Conservation (phyloP, 2,797 vertebrate genomes). For the Thunnus albacares region DNA sequence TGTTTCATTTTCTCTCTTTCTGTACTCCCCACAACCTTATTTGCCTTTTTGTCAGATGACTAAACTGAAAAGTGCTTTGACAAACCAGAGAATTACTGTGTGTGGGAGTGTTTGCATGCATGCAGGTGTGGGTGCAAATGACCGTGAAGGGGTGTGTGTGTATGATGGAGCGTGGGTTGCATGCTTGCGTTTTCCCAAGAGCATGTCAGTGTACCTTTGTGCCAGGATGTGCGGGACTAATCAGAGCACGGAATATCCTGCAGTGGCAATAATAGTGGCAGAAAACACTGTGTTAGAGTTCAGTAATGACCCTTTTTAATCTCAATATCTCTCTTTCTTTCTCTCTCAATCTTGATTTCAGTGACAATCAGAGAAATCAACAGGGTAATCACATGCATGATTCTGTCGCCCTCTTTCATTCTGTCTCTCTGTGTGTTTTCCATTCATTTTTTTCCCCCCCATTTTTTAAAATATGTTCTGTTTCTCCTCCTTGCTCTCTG, state of each 20-base stretch:
- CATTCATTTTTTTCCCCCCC: not conserved
- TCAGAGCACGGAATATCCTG: slow-evolving; percentile 45
- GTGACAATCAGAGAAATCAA: slow-evolving; percentile 46
- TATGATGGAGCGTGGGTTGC: slow-evolving; percentile 14
- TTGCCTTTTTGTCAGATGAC: slow-evolving; percentile 19
- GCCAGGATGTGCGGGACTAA: slow-evolving; percentile 42
- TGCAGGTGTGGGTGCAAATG: slow-evolving; percentile 49
- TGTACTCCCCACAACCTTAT: slow-evolving; percentile 14
- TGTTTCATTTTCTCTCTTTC: slow-evolving; percentile 6
- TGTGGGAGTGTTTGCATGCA: slow-evolving; percentile 13
- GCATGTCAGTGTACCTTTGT: slow-evolving; percentile 20
- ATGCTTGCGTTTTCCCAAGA: slow-evolving; percentile 21
- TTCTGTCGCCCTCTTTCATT: slow-evolving; percentile 32
- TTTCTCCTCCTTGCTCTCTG: slow-evolving; percentile 2
- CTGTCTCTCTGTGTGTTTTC: slow-evolving; percentile 29
- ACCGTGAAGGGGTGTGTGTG: slow-evolving; percentile 13
- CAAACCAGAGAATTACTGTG: not conserved
- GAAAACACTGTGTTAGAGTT: slow-evolving; percentile 7
- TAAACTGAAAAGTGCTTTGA: slow-evolving; percentile 12
- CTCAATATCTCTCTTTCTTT: slow-evolving; percentile 13
- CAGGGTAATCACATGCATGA: slow-evolving; percentile 49
- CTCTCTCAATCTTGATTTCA: slow-evolving; percentile 50
- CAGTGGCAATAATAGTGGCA: slow-evolving; percentile 37
- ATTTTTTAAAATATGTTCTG: not conserved
- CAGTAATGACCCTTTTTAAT: slow-evolving; percentile 34